phyloP scores from a whole-genome alignment of 2,797 vertebrate species.

The Halcyon leucocephala region DNA sequence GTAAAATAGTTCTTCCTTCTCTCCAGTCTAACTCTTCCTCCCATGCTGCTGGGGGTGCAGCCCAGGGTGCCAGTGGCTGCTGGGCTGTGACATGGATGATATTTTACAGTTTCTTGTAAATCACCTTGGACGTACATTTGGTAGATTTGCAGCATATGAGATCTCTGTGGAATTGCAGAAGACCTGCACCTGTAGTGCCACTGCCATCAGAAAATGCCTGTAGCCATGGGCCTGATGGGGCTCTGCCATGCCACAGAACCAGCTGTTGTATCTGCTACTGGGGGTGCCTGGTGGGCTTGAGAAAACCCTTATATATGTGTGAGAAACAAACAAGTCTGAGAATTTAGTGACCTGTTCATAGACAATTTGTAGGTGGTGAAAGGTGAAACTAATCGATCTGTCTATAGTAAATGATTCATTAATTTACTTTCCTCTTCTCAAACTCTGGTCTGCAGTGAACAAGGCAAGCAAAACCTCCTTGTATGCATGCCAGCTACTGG shows the following conservation, averaged over 20 bases:
- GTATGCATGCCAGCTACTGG: neutral
- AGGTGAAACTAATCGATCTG: neutral
- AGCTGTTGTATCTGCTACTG: too few species aligned
- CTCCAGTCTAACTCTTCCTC: neutral
- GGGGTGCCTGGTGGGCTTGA: neutral
- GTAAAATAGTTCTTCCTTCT: neutral
- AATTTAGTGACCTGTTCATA: neutral
- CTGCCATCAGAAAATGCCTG: neutral
- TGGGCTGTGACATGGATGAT: neutral
- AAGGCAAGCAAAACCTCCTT: neutral
- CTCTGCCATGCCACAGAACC: neutral
- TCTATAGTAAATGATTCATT: neutral
- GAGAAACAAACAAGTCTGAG: neutral
- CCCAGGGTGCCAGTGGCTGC: neutral
- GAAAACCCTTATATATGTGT: neutral
- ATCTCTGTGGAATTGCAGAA: neutral
- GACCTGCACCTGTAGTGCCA: neutral
- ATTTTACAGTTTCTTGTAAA: neutral
- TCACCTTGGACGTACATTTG: neutral
- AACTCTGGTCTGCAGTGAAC: neutral
- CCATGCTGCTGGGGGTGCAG: neutral
- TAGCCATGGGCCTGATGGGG: fast-evolving
- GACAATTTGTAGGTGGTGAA: neutral
- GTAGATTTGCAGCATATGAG: neutral
- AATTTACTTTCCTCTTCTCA: neutral